Evolutionary conservation across 2,113 vertebrate species (phyloP), one percentile per base, ranked within the genome.

Genomic region (Deroptyus accipitrinus): DNA sequence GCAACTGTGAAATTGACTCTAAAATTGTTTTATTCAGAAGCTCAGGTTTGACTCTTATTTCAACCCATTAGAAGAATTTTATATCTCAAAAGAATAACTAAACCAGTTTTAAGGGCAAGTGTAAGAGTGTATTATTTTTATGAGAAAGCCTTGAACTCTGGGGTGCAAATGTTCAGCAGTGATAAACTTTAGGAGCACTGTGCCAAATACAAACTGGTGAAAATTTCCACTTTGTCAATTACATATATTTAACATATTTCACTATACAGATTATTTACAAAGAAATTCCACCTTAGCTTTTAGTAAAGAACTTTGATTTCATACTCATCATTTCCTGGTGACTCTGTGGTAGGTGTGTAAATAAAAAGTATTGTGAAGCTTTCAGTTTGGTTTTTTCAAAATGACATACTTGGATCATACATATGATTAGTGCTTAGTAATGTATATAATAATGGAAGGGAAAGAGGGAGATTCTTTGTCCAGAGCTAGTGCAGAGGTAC

Each of bases 351-450:
- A 33, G 28, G 2, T 54, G 13, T 20, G 5, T 22, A 22, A 54
- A 18, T 61, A 44, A 35, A 30, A 31, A 63, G 10, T 28, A 17
- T 10, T 31, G 10, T 77, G 35, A 35, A 77, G 39, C 18, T 76
- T 70, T 86, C 7, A 0, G 11, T 55, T 73, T 11, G 44, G 13
- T 24, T 25, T 83, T 77, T 41, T 33, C 37, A 61, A 31, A 90
- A 18, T 3, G 0, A 15, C 1, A 3, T 39, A 33, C 20, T 57
- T 62, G 11, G 62, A 33, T 75, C 5, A 2, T 49, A n/a, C 0
- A 3, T 35, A 11, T 25, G 16, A 42, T 82, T 37, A 72, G 7
- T 35, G 13, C 17, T 83, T 54, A 51, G 27, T 46, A 67, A 33
- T 37, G 5, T 27, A 24, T 17, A 20, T 39, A 31, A 27, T 59